Percentiles rank a stretch among this genome's conserved stretches.
Conservation (phyloP, 2,113 vertebrate species). For the Terrapene triunguis region DNA sequence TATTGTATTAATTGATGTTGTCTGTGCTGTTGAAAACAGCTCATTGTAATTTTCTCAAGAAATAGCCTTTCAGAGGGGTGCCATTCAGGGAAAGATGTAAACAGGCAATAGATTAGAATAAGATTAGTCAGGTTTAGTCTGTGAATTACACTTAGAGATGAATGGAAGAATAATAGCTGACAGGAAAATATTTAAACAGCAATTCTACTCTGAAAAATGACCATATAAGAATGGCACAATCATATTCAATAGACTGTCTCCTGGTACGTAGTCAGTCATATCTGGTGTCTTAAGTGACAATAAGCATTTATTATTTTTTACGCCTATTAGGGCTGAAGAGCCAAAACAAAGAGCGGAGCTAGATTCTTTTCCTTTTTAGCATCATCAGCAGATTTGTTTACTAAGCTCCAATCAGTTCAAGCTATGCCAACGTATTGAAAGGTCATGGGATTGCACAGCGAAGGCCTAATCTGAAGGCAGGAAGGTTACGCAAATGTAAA, state of each 20-base stretch:
- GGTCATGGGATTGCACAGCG: not conserved
- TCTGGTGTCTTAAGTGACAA: not conserved
- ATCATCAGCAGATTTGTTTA: not conserved
- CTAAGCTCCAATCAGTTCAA: not conserved
- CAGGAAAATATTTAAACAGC: not conserved
- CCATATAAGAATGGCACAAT: not conserved
- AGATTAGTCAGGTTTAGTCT: not conserved
- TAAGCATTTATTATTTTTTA: not conserved
- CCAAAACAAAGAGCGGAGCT: not conserved
- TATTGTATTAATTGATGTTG: not conserved
- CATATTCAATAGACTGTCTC: not conserved
- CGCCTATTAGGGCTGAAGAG: not conserved
- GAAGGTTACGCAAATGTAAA: not conserved
- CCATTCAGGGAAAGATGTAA: not conserved
- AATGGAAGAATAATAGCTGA: not conserved
- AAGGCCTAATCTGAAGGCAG: not conserved
- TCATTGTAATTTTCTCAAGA: conserved; percentile 29
- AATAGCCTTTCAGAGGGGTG: not conserved
- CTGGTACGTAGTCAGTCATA: not conserved
- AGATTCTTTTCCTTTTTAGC: not conserved
- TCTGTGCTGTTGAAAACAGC: not conserved
- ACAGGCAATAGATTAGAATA: not conserved
- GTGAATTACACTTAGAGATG: not conserved
- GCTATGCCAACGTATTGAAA: not conserved
- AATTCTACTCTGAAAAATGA: not conserved